Conservation (phyloP, 2,888 invertebrate genomes). For the Morpho deidamia region DNA sequence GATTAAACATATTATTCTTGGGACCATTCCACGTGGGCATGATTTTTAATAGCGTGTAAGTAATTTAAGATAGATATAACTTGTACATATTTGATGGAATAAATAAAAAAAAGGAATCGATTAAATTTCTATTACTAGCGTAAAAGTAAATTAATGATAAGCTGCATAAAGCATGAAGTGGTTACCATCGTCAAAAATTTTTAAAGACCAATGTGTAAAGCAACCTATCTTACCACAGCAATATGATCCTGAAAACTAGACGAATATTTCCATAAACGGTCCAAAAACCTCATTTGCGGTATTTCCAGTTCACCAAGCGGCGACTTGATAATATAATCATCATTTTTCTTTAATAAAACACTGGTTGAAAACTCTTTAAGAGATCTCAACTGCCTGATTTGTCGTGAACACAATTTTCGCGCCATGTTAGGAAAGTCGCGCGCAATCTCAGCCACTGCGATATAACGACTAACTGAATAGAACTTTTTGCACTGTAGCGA, state of each 20-base stretch:
- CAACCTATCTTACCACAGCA: conserved; percentile 52
- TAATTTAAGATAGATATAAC: too few relatives aligned
- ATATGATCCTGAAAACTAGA: conserved; percentile 48
- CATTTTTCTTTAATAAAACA: conserved; percentile 38
- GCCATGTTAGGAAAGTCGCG: conserved; percentile 47
- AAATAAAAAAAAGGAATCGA: too few relatives aligned
- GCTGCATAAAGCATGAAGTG: too few relatives aligned
- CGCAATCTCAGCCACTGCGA: conserved; percentile 33
- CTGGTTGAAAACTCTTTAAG: conserved; percentile 48
- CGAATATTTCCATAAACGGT: conserved; percentile 51
- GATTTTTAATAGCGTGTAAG: too few relatives aligned
- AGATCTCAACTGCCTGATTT: conserved; percentile 53
- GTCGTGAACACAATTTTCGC: conserved; percentile 54
- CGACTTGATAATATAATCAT: conserved; percentile 55
- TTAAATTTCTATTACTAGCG: too few relatives aligned
- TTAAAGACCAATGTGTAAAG: too few relatives aligned
- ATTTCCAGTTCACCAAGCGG: conserved; percentile 48
- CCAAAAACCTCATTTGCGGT: conserved; percentile 50
- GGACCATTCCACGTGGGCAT: too few relatives aligned
- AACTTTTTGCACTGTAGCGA: background rate
- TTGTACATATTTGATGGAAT: too few relatives aligned
- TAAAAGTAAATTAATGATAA: too few relatives aligned
- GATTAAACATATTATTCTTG: too few relatives aligned
- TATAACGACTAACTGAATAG: conserved; percentile 36
- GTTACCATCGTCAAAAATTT: too few relatives aligned